Evolutionary conservation across 1,140 invertebrate species (phyloP).

Genomic region (Polypedilum pembai): DNA sequence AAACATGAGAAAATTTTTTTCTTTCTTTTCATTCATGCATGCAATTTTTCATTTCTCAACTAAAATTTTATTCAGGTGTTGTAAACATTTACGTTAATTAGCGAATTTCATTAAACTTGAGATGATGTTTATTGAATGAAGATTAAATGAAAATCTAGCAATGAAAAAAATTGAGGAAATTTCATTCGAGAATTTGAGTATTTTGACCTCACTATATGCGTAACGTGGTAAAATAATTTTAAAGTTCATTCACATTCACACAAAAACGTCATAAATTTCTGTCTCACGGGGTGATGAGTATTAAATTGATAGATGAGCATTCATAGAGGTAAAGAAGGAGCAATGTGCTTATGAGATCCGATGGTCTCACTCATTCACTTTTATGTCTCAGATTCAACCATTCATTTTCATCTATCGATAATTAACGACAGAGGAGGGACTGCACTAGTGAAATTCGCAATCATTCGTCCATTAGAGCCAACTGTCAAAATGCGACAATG

Average conservation of each 20-base stretch:
- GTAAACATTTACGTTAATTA: conserved; percentile 23
- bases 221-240: no score
- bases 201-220: no score
- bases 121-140: no score
- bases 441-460: background rate
- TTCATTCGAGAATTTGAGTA: no score
- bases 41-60: conserved; percentile 4
- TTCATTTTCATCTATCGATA: background rate
- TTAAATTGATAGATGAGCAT: no score
- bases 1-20: no score
- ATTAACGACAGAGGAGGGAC: background rate
- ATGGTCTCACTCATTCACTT: background rate
- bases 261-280: no score
- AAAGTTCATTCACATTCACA: no score
- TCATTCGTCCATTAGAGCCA: background rate
- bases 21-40: background rate
- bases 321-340: background rate
- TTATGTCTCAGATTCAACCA: background rate
- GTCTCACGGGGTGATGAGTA: no score
- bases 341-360: background rate
- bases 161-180: no score
- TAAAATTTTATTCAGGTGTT: conserved; percentile 23
- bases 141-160: no score
- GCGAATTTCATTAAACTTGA: background rate
- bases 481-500: background rate